Conservation (phyloP, 2,888 invertebrate species). For the Ethmia dodecea region DNA sequence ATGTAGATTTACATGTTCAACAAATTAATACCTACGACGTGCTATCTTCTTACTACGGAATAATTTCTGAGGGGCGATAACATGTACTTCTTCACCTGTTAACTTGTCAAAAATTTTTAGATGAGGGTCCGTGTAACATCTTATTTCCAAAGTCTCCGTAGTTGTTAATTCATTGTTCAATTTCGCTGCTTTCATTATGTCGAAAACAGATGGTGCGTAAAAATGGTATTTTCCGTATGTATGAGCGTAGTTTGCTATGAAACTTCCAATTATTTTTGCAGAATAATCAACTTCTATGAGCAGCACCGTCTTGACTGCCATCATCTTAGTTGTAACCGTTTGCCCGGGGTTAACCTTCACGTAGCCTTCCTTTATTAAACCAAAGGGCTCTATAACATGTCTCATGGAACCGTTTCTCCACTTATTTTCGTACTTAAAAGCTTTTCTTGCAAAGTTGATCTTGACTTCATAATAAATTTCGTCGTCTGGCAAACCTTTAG, state of each 20-base stretch:
- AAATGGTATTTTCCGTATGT: constrained; percentile 55
- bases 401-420: constrained; percentile 38
- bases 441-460: constrained; percentile 31
- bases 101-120: constrained; percentile 37
- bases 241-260: constrained; percentile 42
- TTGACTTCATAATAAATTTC: constrained; percentile 31
- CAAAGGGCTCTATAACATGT: constrained; percentile 27
- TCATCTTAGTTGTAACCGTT: constrained; percentile 30
- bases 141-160: constrained; percentile 41
- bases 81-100: constrained; percentile 23
- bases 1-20: too few species aligned
- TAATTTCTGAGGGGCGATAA: not conserved
- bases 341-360: constrained; percentile 35
- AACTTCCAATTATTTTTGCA: constrained; percentile 37
- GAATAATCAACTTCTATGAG: constrained; percentile 38
- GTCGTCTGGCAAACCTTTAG: constrained; percentile 35
- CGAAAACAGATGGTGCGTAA: constrained; percentile 41
- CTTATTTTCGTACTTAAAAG: constrained; percentile 28
- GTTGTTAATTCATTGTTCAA: constrained; percentile 44
- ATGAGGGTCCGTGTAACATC: constrained; percentile 41
- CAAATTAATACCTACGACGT: too few species aligned
- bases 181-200: constrained; percentile 46
- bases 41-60: constrained; percentile 2
- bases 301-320: constrained; percentile 36
- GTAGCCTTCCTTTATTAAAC: constrained; percentile 25